Evolutionary conservation across 2,797 vertebrate genomes (phyloP), one percentile per base, ranked within the genome.

Genomic region (Danio albolineatus): DNA sequence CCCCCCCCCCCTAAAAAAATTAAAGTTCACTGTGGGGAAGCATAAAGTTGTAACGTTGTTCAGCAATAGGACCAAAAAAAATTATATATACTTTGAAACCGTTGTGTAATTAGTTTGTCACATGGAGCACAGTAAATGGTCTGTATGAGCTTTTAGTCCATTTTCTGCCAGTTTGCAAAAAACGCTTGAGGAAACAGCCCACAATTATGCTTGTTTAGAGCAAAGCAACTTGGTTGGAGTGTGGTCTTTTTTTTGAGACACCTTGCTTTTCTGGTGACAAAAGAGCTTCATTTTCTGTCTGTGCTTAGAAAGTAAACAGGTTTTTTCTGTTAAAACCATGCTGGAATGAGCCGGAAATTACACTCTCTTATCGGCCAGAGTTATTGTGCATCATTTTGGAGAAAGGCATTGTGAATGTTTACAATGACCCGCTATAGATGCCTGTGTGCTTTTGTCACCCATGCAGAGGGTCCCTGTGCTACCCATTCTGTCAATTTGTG

Each of bases 291-390:
- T 78, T 59, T 66, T 49, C 76, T 73, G 39, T 60, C 39, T 73
- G 53, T 41, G 44, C n/a, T 60, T 56, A n/a, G 19, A 44, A 86
- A 72, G 81, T 85, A 90, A 89, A 90, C 89, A 87, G 89, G 89
- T 85, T 89, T 72, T n/a, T 38, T 81, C 82, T 83, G 82, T 86
- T 86, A 86, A 88, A 86, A 80, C 77, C 83, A 0, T 70, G 10
- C 48, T 53, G 48, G 48, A 70, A 70, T 70, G 66, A 70, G 66
- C 7, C 48, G 10, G 66, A 70, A 70, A 70, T 92, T 78, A 91
- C 81, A 90, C 38, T 89, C 85, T 89, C 85, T 88, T 92, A 91
- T 93, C 89, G 10, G 64, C 73, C 49, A 66, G 76, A 6, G 49
- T 80, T 83, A 78, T 73, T 76, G 82, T 73, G 73, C 84, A 78